These are phyloP conservation scores for Setipinna tenuifilis DNA, from an alignment of 2,797 vertebrate genomes.

Conservation along the genomic window DNA sequence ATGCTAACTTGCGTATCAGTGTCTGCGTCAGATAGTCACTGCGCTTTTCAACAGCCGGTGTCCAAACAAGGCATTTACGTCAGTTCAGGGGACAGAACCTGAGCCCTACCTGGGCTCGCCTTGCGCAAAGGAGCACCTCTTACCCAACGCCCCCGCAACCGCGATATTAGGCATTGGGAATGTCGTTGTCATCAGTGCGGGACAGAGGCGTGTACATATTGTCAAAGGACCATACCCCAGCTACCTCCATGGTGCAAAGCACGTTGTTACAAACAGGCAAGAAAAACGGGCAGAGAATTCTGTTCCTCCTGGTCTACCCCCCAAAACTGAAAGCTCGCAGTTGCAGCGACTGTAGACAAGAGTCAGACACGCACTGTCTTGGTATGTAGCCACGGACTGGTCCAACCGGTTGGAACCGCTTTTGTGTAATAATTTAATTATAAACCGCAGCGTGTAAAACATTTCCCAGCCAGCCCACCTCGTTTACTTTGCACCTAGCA, in stretches of 20 bases:
- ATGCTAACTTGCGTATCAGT: neutral
- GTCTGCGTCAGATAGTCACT: constrained; percentile 12
- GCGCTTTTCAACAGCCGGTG: neutral
- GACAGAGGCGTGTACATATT: neutral
- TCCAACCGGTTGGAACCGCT: constrained; percentile 73
- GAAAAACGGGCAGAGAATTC: neutral
- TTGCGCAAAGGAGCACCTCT: neutral
- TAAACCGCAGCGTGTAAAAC: constrained; percentile 43
- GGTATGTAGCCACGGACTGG: constrained; percentile 54
- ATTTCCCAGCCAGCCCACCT: constrained; percentile 2
- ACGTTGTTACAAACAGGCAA: neutral
- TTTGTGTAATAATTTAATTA: constrained; percentile 71
- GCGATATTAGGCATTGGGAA: neutral
- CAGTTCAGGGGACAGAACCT: neutral
- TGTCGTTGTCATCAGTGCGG: constrained; percentile 1
- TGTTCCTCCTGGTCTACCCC: neutral
- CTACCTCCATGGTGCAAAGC: neutral
- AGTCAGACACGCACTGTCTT: constrained; percentile 36
- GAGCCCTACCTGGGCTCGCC: constrained; percentile 3
- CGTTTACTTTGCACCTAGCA: constrained; percentile 14
- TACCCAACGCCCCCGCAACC: neutral
- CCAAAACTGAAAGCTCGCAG: neutral
- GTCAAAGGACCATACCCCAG: neutral
- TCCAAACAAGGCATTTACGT: constrained; percentile 18
- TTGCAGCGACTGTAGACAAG: neutral